Evolutionary conservation across 2,797 vertebrate genomes (phyloP).

Genomic region (Schizopygopsis malacanthus): DNA sequence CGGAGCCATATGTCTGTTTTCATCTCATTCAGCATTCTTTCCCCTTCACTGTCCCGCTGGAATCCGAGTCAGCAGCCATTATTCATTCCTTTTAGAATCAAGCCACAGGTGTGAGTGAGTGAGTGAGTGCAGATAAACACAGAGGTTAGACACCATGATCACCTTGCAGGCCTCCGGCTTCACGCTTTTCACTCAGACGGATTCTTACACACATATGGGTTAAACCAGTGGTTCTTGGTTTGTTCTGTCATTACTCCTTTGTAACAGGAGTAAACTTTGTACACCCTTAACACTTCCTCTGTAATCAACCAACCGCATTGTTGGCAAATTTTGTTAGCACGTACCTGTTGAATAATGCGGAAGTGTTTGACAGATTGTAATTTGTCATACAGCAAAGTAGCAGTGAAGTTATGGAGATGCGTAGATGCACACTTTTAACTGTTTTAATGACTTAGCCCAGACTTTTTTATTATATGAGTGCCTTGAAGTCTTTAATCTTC

Average conservation of each 20-base stretch:
- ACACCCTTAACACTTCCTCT: neutral
- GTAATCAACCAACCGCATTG: neutral
- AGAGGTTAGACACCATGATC: constrained; percentile 21
- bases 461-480: neutral
- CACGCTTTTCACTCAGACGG: constrained; percentile 39
- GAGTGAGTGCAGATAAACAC: constrained; percentile 12
- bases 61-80: constrained; percentile 37
- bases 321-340: neutral
- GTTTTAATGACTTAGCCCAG: neutral
- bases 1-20: constrained; percentile 39
- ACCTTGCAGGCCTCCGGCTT: constrained; percentile 14
- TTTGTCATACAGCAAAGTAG: neutral
- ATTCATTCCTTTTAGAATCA: constrained; percentile 32
- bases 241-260: neutral
- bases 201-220: constrained; percentile 36
- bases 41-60: neutral
- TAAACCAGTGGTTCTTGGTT: constrained; percentile 29
- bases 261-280: neutral
- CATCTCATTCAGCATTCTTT: constrained; percentile 53
- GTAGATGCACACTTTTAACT: neutral
- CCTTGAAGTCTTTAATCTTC: neutral
- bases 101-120: constrained; percentile 40
- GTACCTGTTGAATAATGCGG: neutral
- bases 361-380: neutral
- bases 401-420: neutral